Evolutionary conservation across 2,888 invertebrate species (phyloP).

Genomic region (Geophilus truncorum): DNA sequence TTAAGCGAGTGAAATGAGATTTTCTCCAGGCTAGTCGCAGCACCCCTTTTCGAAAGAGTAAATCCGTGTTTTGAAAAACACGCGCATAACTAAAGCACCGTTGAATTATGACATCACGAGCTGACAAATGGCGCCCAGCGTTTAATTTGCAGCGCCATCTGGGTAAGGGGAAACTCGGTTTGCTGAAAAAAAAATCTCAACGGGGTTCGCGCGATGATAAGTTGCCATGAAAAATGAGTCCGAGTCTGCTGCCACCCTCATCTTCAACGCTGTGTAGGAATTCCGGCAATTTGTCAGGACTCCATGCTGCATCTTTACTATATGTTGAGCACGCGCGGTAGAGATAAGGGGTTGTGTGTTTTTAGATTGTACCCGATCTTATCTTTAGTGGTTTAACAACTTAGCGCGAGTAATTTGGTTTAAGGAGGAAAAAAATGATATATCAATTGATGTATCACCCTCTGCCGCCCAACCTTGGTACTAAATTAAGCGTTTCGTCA

Average conservation of each 20-base stretch:
- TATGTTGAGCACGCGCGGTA: not conserved
- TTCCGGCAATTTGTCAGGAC: not conserved
- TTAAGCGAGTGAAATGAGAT: not conserved
- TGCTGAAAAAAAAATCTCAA: not conserved
- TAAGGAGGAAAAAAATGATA: not conserved
- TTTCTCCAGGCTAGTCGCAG: not conserved
- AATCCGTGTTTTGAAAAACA: not conserved
- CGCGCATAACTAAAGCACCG: no score
- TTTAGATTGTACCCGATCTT: not conserved
- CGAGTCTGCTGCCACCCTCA: not conserved
- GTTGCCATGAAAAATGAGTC: constrained; percentile 4
- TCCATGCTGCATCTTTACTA: not conserved
- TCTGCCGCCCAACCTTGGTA: no score
- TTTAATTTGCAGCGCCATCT: not conserved
- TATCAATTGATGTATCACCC: no score
- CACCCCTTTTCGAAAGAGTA: not conserved
- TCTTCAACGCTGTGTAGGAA: not conserved
- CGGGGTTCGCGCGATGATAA: not conserved
- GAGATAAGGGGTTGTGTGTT: constrained; percentile 4
- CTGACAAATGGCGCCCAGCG: not conserved
- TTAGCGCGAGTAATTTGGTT: constrained; percentile 2
- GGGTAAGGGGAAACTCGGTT: not conserved
- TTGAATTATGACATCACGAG: no score
- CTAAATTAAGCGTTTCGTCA: not conserved
- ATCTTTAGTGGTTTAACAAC: constrained; percentile 10